Base-by-base conservation (phyloP, 1,140 invertebrate genomes). In the Brachionus plicatilis region DNA sequence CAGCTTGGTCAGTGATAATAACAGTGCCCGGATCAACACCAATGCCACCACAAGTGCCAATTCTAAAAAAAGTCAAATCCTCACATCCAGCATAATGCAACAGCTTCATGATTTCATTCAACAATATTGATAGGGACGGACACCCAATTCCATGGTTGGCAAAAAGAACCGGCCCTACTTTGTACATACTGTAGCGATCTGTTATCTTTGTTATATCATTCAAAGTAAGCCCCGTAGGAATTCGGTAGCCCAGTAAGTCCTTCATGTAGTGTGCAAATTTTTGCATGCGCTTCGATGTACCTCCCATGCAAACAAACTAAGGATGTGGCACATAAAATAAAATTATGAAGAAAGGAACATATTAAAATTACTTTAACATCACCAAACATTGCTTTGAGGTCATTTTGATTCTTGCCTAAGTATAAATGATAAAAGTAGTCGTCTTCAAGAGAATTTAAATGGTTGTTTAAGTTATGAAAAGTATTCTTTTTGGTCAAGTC, bases 271-370 rank as follows among this genome's bases (percentile, higher is more conserved):
- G 92, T 29, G 96, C 96, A 89, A 98, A 98, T 86, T 94, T 92
- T 89, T 96, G 93, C 95, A 98, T 96, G 41, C 97, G 92, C 87
- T 94, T 95, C 4, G 95, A 94, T 14, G 96, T 97, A 9, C 97
- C 97, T 68, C 97, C 96, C 93, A 98, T 96, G 90, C 96, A 98
- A 9, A 98, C 95, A 90, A 98, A 98, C 93, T 96, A 65, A 78
- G 33, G 56, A 47, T 65, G 56, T 56, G 76, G 14, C 68, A 72
- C 43, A 56, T 17, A 53, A 17, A 27, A 56, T 37, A 53, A 33
- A 27, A 53, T 12, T n/a, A 7, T 37, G 33, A 20, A 11, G 27
- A 29, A 5, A 45, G 27, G 33, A 12, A 29, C 43, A 53, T 27
- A 37, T 41, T 41, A n/a, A 37, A 20, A 14, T 80, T 80, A 80